Evolutionary conservation across 2,113 vertebrate genomes (phyloP).

Genomic region (Urocolius indicus): DNA sequence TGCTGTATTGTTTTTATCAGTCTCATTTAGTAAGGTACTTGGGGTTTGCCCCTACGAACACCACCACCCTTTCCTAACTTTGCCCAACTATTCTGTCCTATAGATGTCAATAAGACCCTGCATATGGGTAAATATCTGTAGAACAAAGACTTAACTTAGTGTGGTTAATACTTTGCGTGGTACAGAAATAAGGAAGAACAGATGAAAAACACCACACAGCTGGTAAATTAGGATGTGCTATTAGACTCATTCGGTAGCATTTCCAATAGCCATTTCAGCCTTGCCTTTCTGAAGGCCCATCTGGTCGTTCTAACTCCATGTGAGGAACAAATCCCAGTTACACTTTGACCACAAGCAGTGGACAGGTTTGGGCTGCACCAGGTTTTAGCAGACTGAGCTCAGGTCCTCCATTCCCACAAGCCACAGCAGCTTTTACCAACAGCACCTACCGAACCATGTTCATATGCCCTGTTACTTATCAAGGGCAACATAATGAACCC

Average conservation of each 20-base stretch:
- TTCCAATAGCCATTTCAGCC: neutral
- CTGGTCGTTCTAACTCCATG: fast-evolving
- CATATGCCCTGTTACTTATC: fast-evolving
- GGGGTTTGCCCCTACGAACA: neutral
- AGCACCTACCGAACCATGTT: neutral
- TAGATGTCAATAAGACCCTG: neutral
- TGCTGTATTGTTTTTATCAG: neutral
- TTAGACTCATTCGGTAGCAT: neutral
- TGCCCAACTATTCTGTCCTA: neutral
- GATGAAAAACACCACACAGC: neutral
- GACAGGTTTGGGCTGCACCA: neutral
- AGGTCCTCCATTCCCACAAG: fast-evolving
- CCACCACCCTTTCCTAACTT: neutral
- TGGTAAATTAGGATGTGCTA: neutral
- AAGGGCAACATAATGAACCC: neutral
- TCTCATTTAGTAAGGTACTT: neutral
- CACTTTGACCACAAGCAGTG: neutral
- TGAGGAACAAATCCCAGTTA: neutral
- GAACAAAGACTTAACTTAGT: neutral
- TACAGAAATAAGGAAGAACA: neutral
- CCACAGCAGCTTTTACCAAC: neutral
- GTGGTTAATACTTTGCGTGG: neutral
- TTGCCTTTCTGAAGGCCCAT: neutral
- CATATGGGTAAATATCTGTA: neutral
- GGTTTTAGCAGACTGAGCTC: fast-evolving